Conservation (phyloP, 2,888 invertebrate species). For the Apocheima hispidaria region DNA sequence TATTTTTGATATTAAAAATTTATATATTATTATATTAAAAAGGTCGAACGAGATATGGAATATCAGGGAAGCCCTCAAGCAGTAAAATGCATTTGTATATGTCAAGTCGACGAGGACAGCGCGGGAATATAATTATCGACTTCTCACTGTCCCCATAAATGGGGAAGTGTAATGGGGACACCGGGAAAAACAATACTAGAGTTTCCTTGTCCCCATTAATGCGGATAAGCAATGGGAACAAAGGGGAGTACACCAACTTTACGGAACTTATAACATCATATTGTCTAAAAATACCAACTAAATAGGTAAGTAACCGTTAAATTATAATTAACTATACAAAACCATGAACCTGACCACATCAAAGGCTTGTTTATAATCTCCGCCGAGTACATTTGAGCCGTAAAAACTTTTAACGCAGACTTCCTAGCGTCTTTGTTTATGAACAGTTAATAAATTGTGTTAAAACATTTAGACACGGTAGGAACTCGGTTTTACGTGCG, state of each 20-base stretch:
- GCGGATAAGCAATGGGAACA: too few species aligned
- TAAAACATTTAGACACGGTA: slow-evolving; percentile 21
- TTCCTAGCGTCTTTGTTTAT: slow-evolving; percentile 14
- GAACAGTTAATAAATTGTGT: slow-evolving; percentile 19
- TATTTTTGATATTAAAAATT: too few species aligned
- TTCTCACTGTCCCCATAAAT: too few species aligned
- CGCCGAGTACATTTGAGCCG: slow-evolving; percentile 4
- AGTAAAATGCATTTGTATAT: too few species aligned
- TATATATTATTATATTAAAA: too few species aligned
- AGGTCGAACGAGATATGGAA: too few species aligned
- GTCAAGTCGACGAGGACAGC: too few species aligned
- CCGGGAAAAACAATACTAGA: too few species aligned
- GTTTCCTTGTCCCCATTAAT: too few species aligned
- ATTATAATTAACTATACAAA: slow-evolving; percentile 1
- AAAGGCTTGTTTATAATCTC: slow-evolving; percentile 23
- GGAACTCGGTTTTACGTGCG: slow-evolving; percentile 6
- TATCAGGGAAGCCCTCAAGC: too few species aligned
- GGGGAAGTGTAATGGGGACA: too few species aligned
- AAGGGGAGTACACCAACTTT: background rate
- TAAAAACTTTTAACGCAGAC: slow-evolving; percentile 21
- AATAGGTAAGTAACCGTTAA: slow-evolving; percentile 3
- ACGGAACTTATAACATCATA: background rate
- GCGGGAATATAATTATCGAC: too few species aligned
- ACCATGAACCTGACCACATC: slow-evolving; percentile 26
- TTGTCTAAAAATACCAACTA: background rate